phyloP scores from a whole-genome alignment of 2,113 vertebrate species.

The Corythornis vintsioides region DNA sequence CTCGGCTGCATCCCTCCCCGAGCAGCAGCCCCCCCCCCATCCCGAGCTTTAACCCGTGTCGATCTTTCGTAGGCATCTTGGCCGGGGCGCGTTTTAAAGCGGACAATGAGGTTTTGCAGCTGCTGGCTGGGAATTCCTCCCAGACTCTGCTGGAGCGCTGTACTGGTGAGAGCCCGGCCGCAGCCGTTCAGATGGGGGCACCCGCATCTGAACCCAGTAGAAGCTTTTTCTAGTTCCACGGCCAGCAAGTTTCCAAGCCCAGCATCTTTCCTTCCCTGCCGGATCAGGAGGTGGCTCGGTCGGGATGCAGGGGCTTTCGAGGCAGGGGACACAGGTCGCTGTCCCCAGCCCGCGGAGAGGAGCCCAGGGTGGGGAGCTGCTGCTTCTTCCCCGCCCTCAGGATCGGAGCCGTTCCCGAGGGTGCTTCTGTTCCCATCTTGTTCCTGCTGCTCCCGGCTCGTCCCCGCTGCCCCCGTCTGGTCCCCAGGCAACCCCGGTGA shows the following conservation, averaged over 20 bases:
- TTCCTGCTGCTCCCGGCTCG: not conserved
- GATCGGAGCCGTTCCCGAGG: not conserved
- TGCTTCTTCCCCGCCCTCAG: not conserved
- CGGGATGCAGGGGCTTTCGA: not conserved
- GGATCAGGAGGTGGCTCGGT: not conserved
- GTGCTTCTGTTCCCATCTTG: not conserved
- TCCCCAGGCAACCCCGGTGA: accelerated
- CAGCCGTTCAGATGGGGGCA: not conserved
- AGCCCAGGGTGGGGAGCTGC: not conserved
- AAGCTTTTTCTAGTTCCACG: not conserved
- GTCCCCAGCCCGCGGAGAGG: not conserved
- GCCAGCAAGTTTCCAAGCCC: not conserved
- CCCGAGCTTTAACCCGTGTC: not conserved
- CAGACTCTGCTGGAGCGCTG: constrained; percentile 23
- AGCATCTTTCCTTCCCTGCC: not conserved
- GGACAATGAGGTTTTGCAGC: not conserved
- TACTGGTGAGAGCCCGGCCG: constrained; percentile 6
- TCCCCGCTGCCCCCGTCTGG: not conserved
- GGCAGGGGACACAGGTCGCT: not conserved
- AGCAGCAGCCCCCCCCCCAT: no score
- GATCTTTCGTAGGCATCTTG: constrained; percentile 1
- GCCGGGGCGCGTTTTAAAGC: not conserved
- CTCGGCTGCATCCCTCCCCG: not conserved
- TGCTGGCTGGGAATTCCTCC: constrained; percentile 1
- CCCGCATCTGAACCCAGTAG: not conserved